A percentile compares a stretch with the other conserved stretches of the same genome.
Conservation (phyloP, 2,888 invertebrate species). For the Siphonodentalium dalli region DNA sequence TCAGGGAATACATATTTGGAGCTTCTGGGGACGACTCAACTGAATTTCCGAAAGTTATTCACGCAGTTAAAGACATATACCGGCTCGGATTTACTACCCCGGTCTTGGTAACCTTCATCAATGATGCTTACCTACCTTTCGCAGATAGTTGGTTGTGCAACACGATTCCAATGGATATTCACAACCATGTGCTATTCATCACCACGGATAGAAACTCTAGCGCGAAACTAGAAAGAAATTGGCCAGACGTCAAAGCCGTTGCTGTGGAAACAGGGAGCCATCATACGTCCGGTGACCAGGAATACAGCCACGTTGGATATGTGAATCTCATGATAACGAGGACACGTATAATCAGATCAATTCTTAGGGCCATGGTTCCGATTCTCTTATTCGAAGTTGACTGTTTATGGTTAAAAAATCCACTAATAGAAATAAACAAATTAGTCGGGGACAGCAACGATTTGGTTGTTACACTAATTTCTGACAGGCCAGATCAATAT, state of each 20-base stretch:
- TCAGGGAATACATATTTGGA: too few relatives aligned
- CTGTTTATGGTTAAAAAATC: slow-evolving; percentile 44
- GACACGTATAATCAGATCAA: slow-evolving; percentile 31
- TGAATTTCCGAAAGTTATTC: too few relatives aligned
- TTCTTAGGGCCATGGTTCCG: slow-evolving; percentile 32
- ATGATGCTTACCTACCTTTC: slow-evolving; percentile 40
- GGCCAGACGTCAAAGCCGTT: slow-evolving; percentile 39
- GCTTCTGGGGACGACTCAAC: too few relatives aligned
- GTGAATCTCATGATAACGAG: slow-evolving; percentile 40
- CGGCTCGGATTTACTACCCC: too few relatives aligned
- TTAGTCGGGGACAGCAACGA: slow-evolving; percentile 25
- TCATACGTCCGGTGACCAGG: slow-evolving; percentile 35
- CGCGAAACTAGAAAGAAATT: slow-evolving; percentile 32
- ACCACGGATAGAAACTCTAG: slow-evolving; percentile 36
- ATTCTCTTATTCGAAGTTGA: slow-evolving; percentile 48
- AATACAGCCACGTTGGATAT: slow-evolving; percentile 44
- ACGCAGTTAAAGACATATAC: too few relatives aligned
- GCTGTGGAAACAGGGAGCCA: slow-evolving; percentile 21
- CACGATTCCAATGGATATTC: slow-evolving; percentile 39
- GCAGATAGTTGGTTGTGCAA: slow-evolving; percentile 46
- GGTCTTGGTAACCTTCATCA: slow-evolving; percentile 39
- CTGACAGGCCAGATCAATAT: slow-evolving; percentile 21
- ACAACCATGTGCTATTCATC: slow-evolving; percentile 40
- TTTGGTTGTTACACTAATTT: slow-evolving; percentile 35
- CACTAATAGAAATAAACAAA: slow-evolving; percentile 30